These are phyloP conservation scores for Lottia gigantea DNA, from an alignment of 2,888 invertebrate species.

Conservation along the genomic window DNA sequence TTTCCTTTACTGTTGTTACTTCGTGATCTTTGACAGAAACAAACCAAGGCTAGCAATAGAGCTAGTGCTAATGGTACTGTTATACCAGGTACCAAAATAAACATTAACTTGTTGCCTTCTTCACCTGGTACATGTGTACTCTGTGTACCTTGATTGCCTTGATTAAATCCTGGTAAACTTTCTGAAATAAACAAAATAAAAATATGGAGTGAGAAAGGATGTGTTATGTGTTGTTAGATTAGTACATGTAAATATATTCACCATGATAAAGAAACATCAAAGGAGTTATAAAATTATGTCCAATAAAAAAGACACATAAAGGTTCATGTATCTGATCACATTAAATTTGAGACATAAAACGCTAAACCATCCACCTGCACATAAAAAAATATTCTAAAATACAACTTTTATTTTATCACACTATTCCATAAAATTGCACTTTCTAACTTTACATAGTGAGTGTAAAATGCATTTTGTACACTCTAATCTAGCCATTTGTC, in stretches of 20 bases:
- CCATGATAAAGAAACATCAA: slow-evolving; percentile 2
- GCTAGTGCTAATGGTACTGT: slow-evolving; percentile 63
- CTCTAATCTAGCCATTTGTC: no score
- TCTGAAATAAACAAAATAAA: not conserved
- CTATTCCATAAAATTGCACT: no score
- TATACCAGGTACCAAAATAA: slow-evolving; percentile 74
- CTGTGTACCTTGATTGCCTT: not conserved
- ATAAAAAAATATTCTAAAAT: no score
- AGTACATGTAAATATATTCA: slow-evolving; percentile 11
- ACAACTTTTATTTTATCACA: no score
- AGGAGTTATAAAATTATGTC: not conserved
- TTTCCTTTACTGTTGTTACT: slow-evolving; percentile 36
- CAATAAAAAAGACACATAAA: slow-evolving; percentile 3
- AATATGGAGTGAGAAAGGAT: not conserved
- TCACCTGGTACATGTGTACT: slow-evolving; percentile 22
- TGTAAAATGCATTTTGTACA: no score
- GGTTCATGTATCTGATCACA: no score
- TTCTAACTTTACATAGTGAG: no score
- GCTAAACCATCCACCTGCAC: no score
- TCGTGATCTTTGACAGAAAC: slow-evolving; percentile 58
- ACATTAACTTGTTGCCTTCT: slow-evolving; percentile 64
- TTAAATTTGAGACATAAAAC: no score
- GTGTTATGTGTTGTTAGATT: not conserved
- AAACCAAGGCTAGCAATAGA: slow-evolving; percentile 60
- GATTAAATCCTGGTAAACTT: not conserved